phyloP scores from a whole-genome alignment of 2,797 vertebrate genomes.

The Lepilemur ruficaudatus region DNA sequence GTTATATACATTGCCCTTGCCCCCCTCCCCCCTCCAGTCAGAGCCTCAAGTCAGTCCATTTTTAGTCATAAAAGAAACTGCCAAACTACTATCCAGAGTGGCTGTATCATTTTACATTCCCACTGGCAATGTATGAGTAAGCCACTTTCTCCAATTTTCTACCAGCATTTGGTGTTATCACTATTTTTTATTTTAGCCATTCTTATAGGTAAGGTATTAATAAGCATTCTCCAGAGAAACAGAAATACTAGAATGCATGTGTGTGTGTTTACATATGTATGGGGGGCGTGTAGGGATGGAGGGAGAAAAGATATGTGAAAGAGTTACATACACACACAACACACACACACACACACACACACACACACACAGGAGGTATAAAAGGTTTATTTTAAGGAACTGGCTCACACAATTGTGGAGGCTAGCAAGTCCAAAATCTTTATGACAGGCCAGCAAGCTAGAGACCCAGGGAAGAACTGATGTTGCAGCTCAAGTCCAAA shows the following conservation, averaged over 20 bases:
- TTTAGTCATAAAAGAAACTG: background rate
- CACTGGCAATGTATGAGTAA: background rate
- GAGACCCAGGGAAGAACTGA: background rate
- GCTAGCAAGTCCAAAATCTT: background rate
- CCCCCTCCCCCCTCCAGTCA: too few relatives aligned
- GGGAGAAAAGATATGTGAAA: background rate
- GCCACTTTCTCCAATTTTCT: background rate
- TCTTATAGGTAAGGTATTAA: background rate
- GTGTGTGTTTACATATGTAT: background rate
- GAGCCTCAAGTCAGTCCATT: too few relatives aligned
- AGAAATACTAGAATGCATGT: background rate
- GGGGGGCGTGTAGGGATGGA: background rate
- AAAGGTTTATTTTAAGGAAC: background rate
- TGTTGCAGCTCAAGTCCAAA: background rate
- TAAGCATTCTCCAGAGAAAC: background rate
- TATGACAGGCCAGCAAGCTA: background rate
- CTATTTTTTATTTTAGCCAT: background rate
- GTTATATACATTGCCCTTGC: too few relatives aligned
- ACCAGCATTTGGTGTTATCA: background rate
- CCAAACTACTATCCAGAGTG: background rate
- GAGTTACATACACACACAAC: background rate
- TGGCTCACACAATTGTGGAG: background rate
- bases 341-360: background rate
- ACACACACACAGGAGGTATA: accelerated
- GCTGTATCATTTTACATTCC: background rate